A percentile compares a stretch with the other conserved stretches of the same genome.
These are phyloP conservation scores for Pseudopleuronectes americanus DNA, from an alignment of 2,797 vertebrate species.

Conservation along the genomic window DNA sequence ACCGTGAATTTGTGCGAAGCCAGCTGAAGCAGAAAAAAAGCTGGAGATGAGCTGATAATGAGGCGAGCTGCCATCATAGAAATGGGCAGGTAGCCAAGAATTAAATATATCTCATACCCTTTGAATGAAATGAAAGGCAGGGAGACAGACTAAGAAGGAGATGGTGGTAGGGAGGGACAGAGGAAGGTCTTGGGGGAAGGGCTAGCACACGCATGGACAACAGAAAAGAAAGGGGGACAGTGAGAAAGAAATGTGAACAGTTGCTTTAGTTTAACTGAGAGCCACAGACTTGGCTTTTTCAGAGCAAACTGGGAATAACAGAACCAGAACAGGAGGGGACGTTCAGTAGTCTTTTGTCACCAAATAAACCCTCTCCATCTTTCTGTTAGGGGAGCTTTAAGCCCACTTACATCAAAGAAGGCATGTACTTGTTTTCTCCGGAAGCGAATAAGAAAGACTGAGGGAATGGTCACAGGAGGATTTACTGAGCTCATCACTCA, in stretches of 20 bases:
- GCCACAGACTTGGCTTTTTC: slow-evolving; percentile 22
- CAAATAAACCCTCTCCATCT: slow-evolving; percentile 58
- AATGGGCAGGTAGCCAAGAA: slow-evolving; percentile 81
- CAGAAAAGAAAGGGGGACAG: slow-evolving; percentile 42
- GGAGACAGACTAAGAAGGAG: slow-evolving; percentile 52
- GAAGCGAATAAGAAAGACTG: slow-evolving; percentile 54
- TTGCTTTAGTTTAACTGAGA: slow-evolving; percentile 29
- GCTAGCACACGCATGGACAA: slow-evolving; percentile 39
- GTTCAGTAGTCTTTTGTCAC: slow-evolving; percentile 69
- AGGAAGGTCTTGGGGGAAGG: slow-evolving; percentile 48
- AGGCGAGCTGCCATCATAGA: slow-evolving; percentile 73
- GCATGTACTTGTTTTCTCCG: slow-evolving; percentile 65
- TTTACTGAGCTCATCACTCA: slow-evolving; percentile 75
- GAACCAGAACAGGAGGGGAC: slow-evolving; percentile 41
- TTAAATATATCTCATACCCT: slow-evolving; percentile 73
- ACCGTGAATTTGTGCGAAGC: slow-evolving; percentile 22
- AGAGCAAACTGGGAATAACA: slow-evolving; percentile 42
- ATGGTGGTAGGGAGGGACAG: slow-evolving; percentile 33
- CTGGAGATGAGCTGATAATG: slow-evolving; percentile 61
- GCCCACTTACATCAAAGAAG: slow-evolving; percentile 64
- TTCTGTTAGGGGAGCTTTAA: slow-evolving; percentile 63
- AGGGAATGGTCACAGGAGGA: slow-evolving; percentile 63
- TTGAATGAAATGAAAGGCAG: slow-evolving; percentile 62
- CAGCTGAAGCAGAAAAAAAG: slow-evolving; percentile 50
- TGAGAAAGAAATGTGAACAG: slow-evolving; percentile 32